Conservation (phyloP, 2,113 vertebrate genomes). For the Sebastes fasciatus region DNA sequence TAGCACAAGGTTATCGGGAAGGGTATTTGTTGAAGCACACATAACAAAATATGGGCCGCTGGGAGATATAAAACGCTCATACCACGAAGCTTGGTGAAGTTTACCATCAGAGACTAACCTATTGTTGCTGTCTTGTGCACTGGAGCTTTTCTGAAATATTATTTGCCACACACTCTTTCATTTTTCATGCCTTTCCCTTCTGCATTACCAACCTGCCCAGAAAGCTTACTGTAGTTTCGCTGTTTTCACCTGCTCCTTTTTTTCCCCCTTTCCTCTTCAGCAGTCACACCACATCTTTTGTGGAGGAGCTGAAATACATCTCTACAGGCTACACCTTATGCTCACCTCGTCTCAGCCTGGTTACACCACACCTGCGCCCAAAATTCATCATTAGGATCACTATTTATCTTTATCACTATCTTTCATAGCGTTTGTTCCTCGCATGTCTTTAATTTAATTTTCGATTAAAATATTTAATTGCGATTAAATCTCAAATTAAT, state of each 20-base stretch:
- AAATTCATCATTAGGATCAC: not conserved
- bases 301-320: constrained; percentile 38
- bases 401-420: not conserved
- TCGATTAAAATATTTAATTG: too few species aligned
- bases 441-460: not conserved
- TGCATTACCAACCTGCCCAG: constrained; percentile 38
- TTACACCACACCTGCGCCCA: constrained; percentile 17
- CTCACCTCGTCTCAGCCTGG: constrained; percentile 21
- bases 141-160: constrained; percentile 58
- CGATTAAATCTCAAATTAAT: too few species aligned
- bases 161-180: constrained; percentile 51
- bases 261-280: constrained; percentile 34
- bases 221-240: constrained; percentile 31
- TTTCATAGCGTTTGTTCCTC: not conserved
- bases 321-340: constrained; percentile 31
- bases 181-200: constrained; percentile 56
- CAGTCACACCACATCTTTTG: constrained; percentile 32
- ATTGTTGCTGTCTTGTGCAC: constrained; percentile 55
- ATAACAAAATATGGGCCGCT: constrained; percentile 42
- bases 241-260: not conserved
- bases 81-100: constrained; percentile 36
- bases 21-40: constrained; percentile 48
- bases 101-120: constrained; percentile 46
- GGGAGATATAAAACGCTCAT: constrained; percentile 53
- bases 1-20: constrained; percentile 65